Conservation (phyloP, 2,888 invertebrate genomes). For the Resseliella maxima region DNA sequence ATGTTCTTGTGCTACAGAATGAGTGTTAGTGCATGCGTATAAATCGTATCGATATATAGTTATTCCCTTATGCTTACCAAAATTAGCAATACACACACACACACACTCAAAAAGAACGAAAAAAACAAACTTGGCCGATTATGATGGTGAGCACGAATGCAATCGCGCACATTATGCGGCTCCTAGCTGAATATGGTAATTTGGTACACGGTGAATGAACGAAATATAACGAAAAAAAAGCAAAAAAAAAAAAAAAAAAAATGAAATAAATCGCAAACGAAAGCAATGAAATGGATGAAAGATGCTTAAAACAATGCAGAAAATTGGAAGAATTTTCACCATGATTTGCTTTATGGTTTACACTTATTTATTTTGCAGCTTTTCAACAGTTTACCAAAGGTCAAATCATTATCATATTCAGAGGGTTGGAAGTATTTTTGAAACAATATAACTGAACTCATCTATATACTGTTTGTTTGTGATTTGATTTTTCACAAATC, state of each 20-base stretch:
- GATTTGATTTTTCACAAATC: too few relatives aligned
- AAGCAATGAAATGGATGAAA: background rate
- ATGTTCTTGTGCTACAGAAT: background rate
- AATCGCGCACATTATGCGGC: conserved; percentile 15
- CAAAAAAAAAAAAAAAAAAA: background rate
- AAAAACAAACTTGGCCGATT: conserved; percentile 1
- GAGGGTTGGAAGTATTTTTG: too few relatives aligned
- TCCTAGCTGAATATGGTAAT: conserved; percentile 51
- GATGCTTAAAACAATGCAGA: background rate
- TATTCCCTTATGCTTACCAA: background rate
- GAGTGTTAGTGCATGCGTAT: background rate
- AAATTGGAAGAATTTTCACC: conserved; percentile 46
- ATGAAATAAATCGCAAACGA: background rate
- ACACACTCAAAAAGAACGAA: background rate
- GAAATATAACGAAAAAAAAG: background rate
- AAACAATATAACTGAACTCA: too few relatives aligned
- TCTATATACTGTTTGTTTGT: too few relatives aligned
- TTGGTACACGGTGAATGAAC: background rate
- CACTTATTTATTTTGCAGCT: conserved; percentile 38
- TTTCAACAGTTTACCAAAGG: conserved; percentile 15
- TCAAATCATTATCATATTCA: conserved; percentile 8
- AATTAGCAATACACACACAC: background rate
- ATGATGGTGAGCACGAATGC: conserved; percentile 37
- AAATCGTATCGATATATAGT: background rate
- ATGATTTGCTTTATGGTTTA: background rate